Conservation (phyloP, 2,888 invertebrate genomes). For the Hoplodrina blanda region DNA sequence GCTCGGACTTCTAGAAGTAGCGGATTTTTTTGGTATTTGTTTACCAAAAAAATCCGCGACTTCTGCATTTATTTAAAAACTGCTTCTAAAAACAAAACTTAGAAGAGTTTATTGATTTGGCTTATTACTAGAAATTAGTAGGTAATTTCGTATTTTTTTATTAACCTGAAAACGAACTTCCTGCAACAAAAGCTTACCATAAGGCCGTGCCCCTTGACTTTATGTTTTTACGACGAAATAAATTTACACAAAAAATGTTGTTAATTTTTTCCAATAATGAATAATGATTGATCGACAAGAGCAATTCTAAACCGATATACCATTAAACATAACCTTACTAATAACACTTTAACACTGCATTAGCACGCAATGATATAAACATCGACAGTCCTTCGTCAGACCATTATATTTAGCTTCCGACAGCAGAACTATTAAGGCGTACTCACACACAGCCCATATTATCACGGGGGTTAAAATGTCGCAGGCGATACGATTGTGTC, state of each 20-base stretch:
- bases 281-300: slow-evolving; percentile 48
- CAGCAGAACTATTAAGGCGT: slow-evolving; percentile 26
- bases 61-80: too few species aligned
- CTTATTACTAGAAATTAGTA: too few species aligned
- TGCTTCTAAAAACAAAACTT: too few species aligned
- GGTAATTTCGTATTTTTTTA: too few species aligned
- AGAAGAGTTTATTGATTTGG: too few species aligned
- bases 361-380: slow-evolving; percentile 42
- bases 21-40: too few species aligned
- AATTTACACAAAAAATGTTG: slow-evolving; percentile 14
- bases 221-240: neutral
- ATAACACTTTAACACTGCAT: slow-evolving; percentile 36
- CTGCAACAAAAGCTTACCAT: neutral
- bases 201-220: slow-evolving; percentile 34
- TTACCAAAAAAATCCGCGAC: too few species aligned
- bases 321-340: slow-evolving; percentile 39
- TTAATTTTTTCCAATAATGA: neutral
- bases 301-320: slow-evolving; percentile 23
- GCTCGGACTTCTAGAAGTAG: too few species aligned
- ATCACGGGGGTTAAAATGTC: too few species aligned
- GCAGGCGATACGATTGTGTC: too few species aligned
- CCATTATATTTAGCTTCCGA: slow-evolving; percentile 52
- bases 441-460: neutral
- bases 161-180: neutral
- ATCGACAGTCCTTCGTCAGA: slow-evolving; percentile 37